Evolutionary conservation across 2,888 invertebrate species (phyloP), one percentile per base, ranked within the genome.

Genomic region (Himalopsyche kuldschensis): DNA sequence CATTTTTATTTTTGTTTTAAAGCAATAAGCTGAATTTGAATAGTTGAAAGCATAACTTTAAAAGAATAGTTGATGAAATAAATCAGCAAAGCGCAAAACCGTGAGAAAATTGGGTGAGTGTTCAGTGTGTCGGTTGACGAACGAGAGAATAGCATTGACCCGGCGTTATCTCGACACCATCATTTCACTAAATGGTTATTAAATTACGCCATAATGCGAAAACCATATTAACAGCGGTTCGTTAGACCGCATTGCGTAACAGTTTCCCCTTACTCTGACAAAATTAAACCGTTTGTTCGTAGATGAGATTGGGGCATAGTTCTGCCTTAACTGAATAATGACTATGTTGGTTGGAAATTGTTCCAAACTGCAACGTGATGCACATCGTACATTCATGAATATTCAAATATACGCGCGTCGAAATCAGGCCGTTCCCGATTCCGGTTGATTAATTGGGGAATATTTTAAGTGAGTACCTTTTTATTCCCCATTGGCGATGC

Each of bases 121-220:
- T 69, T 69, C 27, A 27, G 24, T 69, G 24, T 27, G 69, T 30
- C 30, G 69, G 24, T 55, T 69, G 69, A 69, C 69, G 69, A 69
- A 27, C 69, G 30, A 30, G 11, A 24, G 69, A 69, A 69, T 69
- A 78, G 47, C 78, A 31, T 27, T 79, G 47, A 41, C 48, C 69
- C 76, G 27, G 48, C 80, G 30, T 32, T 83, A 83, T 83, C 79
- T 83, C 75, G 32, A 79, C 79, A 75, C 76, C 80, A 83, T 83
- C 83, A 80, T 81, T 80, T 80, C 46, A 30, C 75, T 48, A 63
- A 84, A 82, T 84, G 84, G 84, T 82, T 84, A 84, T 84, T 84
- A 84, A 82, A 84, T 84, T 82, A 79, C 69, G 79, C 69, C 46
- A 47, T 82, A 79, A 84, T 84, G 82, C 75, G 69, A 46, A 77